Evolutionary conservation across 2,888 invertebrate species (phyloP).

Genomic region (Tinea trinotella): DNA sequence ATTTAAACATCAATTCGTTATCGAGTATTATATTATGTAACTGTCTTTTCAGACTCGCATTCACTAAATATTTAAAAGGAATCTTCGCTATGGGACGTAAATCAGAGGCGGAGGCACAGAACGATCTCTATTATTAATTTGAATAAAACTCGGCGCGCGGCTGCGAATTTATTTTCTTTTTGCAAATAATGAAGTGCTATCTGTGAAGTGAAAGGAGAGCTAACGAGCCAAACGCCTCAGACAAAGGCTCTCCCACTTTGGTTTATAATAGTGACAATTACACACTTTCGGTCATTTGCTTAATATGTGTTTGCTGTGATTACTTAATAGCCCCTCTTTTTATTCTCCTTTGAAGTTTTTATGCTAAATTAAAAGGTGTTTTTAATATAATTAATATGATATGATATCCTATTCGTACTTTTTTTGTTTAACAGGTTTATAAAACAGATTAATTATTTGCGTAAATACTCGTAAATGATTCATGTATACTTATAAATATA

Average conservation of each 20-base stretch:
- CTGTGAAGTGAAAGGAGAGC: constrained; percentile 11
- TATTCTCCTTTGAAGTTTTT: too few species aligned
- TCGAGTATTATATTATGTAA: neutral
- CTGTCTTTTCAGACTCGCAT: neutral
- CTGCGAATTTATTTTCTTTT: neutral
- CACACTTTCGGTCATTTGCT: neutral
- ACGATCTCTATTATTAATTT: neutral
- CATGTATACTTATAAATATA: too few species aligned
- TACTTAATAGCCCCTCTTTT: too few species aligned
- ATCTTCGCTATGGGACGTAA: neutral
- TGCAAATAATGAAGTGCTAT: constrained; percentile 47
- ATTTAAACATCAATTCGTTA: neutral
- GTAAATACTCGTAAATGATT: too few species aligned
- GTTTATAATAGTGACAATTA: constrained; percentile 1
- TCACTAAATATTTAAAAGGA: neutral
- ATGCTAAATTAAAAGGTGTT: too few species aligned
- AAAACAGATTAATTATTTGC: too few species aligned
- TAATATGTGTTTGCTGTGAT: too few species aligned
- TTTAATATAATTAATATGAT: too few species aligned
- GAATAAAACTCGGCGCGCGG: neutral
- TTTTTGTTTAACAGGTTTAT: too few species aligned
- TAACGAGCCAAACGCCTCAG: neutral
- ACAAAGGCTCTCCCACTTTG: constrained; percentile 10
- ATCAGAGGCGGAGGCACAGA: neutral
- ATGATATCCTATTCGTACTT: too few species aligned